These are phyloP conservation scores for Papilio helenus DNA, from an alignment of 1,140 invertebrate genomes.

Conservation along the genomic window DNA sequence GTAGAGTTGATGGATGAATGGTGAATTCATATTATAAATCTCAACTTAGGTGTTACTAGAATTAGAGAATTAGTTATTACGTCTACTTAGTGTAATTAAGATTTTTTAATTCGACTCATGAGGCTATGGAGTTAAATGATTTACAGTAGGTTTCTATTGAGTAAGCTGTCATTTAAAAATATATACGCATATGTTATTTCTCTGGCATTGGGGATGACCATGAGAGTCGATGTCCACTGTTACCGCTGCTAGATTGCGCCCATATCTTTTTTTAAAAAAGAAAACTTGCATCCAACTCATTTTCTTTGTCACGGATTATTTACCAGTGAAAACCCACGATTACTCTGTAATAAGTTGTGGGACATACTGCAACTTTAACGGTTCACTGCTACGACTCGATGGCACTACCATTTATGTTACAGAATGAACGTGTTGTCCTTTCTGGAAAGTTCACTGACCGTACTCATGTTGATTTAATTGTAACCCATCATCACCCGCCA, in stretches of 20 bases:
- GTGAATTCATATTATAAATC: neutral
- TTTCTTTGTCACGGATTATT: neutral
- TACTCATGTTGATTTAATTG: neutral
- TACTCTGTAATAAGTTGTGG: neutral
- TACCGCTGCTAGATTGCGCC: too few relatives aligned
- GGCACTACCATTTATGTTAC: conserved; percentile 16
- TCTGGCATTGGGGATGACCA: too few relatives aligned
- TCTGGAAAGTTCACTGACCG: conserved; percentile 1
- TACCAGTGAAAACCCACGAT: neutral
- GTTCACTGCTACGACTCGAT: conserved; percentile 9
- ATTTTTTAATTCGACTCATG: neutral
- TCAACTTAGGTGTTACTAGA: neutral
- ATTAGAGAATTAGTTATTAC: neutral
- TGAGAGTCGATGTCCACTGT: too few relatives aligned
- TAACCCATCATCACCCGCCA: too few relatives aligned
- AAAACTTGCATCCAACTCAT: neutral
- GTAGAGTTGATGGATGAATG: neutral
- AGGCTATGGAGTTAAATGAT: too few relatives aligned
- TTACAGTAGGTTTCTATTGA: too few relatives aligned
- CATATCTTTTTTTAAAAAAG: too few relatives aligned
- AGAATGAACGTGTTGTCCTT: conserved; percentile 21
- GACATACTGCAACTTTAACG: neutral
- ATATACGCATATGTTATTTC: too few relatives aligned
- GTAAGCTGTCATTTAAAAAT: too few relatives aligned
- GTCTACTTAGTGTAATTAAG: neutral